phyloP scores from a whole-genome alignment of 2,113 vertebrate species.

The Motacilla tschutschensis region DNA sequence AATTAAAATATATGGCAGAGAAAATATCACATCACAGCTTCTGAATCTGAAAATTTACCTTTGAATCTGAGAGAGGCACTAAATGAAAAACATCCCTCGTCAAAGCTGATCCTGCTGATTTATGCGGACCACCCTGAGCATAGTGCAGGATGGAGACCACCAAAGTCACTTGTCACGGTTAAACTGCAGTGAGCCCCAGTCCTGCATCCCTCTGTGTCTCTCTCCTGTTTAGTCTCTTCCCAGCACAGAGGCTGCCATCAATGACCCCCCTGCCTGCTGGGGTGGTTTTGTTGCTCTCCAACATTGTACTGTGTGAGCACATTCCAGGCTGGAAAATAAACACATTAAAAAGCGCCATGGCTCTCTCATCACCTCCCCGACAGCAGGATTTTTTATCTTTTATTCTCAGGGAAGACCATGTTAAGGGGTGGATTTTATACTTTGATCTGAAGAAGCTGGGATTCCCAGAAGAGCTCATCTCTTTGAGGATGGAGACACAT shows the following conservation, averaged over 20 bases:
- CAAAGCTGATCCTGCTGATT: conserved; percentile 9
- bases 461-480: neutral
- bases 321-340: conserved; percentile 40
- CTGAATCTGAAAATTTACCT: conserved; percentile 2
- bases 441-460: neutral
- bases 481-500: neutral
- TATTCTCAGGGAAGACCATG: neutral
- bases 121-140: conserved; percentile 43
- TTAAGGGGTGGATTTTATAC: neutral
- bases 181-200: neutral
- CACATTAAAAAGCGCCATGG: neutral
- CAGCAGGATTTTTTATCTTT: neutral
- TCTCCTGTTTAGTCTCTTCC: conserved; percentile 29
- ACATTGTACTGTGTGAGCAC: neutral
- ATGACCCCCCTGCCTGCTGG: conserved; percentile 1
- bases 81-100: neutral
- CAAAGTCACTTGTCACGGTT: conserved; percentile 33
- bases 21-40: neutral
- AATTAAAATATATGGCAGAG: neutral
- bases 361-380: neutral
- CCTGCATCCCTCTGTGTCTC: neutral
- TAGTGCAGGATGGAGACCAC: conserved; percentile 5
- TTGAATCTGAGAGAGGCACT: neutral
- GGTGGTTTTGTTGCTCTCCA: neutral
- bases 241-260: neutral